Conservation (phyloP, 37 sponge, comb jelly and placozoan species). For the Agelas oroides region DNA sequence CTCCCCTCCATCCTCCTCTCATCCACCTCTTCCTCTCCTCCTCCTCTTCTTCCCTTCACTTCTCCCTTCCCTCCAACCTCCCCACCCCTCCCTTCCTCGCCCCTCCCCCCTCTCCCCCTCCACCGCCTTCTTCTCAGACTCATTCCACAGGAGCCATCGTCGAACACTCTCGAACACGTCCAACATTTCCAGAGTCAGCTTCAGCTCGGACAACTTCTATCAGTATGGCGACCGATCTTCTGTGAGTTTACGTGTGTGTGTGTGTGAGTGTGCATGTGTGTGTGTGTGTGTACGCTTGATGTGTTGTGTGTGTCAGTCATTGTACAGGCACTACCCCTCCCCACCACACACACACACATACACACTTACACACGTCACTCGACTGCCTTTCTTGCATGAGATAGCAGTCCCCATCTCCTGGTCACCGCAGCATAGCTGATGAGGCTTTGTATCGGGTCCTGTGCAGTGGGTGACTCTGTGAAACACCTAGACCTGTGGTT, state of each 20-base stretch:
- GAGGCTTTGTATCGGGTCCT: no score
- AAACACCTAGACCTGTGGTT: no score
- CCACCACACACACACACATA: no score
- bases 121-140: background rate
- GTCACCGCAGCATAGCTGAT: no score
- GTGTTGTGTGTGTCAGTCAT: slow-evolving; percentile 25
- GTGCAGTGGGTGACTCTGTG: no score
- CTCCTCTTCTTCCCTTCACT: no score
- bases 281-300: slow-evolving; percentile 50
- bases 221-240: slow-evolving; percentile 14
- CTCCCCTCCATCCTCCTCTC: background rate
- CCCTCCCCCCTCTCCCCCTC: background rate
- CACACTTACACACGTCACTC: no score
- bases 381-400: no score
- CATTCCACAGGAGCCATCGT: slow-evolving; percentile 55
- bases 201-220: slow-evolving; percentile 47
- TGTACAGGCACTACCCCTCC: no score
- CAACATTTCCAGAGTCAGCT: slow-evolving; percentile 56
- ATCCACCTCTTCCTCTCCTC: background rate
- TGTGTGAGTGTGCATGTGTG: slow-evolving; percentile 50
- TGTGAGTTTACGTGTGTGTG: no score
- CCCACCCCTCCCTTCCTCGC: background rate
- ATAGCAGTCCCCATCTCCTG: no score
- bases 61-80: background rate
- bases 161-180: slow-evolving; percentile 73